Evolutionary conservation across 1,140 invertebrate species (phyloP).

Genomic region (Apocrypta bakeri): DNA sequence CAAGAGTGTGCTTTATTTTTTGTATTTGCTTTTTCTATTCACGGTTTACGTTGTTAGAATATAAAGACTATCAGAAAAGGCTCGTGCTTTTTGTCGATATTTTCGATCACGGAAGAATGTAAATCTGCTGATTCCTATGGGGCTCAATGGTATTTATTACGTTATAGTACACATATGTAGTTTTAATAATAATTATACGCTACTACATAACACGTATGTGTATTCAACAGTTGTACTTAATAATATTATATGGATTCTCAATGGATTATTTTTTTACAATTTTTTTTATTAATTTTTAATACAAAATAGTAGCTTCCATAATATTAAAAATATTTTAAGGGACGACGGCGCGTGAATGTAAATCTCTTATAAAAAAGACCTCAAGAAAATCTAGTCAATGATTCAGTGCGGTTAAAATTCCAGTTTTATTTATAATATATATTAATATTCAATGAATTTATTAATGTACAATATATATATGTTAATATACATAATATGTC

Average conservation of each 20-base stretch:
- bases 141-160: neutral
- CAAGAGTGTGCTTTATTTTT: slow-evolving; percentile 10
- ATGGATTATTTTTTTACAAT: too few relatives aligned
- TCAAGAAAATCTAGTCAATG: slow-evolving; percentile 25
- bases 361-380: neutral
- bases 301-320: slow-evolving; percentile 16
- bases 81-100: slow-evolving; percentile 63
- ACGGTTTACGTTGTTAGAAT: slow-evolving; percentile 6
- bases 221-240: neutral
- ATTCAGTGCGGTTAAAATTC: neutral
- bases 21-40: slow-evolving; percentile 11
- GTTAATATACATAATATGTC: too few relatives aligned
- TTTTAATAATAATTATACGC: neutral
- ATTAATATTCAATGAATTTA: neutral
- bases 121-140: slow-evolving; percentile 13
- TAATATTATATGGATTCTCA: too few relatives aligned
- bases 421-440: neutral
- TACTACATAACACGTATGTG: too few relatives aligned
- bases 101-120: slow-evolving; percentile 1
- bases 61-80: slow-evolving; percentile 62
- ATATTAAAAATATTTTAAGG: slow-evolving; percentile 7
- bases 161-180: neutral
- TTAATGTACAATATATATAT: too few relatives aligned
- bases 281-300: neutral
- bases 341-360: neutral